Base-by-base conservation (phyloP, 2,113 vertebrate species). In the Muntiacus reevesi region DNA sequence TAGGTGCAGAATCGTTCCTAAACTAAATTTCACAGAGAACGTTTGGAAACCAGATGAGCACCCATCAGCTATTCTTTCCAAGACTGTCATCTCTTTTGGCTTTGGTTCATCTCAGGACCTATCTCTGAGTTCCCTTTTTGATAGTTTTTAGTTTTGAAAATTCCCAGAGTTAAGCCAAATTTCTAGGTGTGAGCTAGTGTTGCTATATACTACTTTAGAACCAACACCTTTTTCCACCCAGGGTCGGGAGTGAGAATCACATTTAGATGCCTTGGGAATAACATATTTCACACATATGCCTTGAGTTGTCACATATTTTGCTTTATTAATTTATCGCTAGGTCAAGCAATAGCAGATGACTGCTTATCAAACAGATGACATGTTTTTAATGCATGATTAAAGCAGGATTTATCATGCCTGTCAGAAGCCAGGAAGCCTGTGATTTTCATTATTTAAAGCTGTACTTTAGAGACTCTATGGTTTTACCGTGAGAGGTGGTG, bases 241-340 rank as follows among this genome's bases (percentile, higher is more conserved):
- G 27, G 17, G 28, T 1, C 0, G n/a, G 43, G 67, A 40, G 47
- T n/a, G 45, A 83, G 60, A 90, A 74, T 54, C 19, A 28, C 45
- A 96, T 76, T 64, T 89, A 43, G 67, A 87, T 57, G 74, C 33
- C 30, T 78, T 71, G 33, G 78, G 43, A 90, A 91, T 43, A 85
- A 88, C 1, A 14, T 13, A 62, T 54, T 86, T 95, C 43, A 89
- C 71, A 88, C 5, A 52, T 21, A 92, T 79, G 62, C 30, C 50
- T 86, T 23, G 36, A 89, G 27, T 52, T 97, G 82, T 85, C 94
- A 96, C 6, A 21, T 45, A 45, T 67, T 97, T 96, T 97, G 81
- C 94, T 87, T 96, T 79, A 94, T 82, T 97, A 97, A 97, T 97
- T 97, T 92, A 91, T 89, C 94, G 88, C 89, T 87, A 89, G 95